phyloP scores from a whole-genome alignment of 2,797 vertebrate species.

The Momotus momota region DNA sequence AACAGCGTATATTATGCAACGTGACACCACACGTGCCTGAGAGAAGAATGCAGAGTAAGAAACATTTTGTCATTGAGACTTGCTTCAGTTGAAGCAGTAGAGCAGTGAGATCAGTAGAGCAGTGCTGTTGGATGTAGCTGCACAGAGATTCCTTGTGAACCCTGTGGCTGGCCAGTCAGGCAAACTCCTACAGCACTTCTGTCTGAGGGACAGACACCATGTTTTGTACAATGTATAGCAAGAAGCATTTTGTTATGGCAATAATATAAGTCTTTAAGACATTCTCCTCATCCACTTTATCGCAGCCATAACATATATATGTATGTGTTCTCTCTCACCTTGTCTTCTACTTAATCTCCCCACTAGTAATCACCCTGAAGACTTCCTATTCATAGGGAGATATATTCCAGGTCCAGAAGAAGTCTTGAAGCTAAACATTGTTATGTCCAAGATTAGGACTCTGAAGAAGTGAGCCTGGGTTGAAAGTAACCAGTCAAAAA shows the following conservation, averaged over 20 bases:
- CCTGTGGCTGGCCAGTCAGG: neutral
- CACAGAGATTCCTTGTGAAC: neutral
- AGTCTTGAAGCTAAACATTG: neutral
- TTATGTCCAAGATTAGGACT: neutral
- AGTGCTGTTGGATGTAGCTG: neutral
- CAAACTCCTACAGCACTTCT: neutral
- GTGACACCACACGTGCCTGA: neutral
- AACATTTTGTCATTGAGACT: neutral
- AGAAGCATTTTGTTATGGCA: neutral
- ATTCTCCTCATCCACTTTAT: neutral
- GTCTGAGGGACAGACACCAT: neutral
- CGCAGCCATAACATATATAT: neutral
- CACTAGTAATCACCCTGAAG: neutral
- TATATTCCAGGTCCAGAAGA: neutral
- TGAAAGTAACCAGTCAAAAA: neutral
- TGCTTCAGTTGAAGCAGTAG: neutral
- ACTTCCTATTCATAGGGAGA: neutral
- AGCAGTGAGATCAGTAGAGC: neutral
- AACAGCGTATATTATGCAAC: neutral
- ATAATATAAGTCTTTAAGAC: neutral
- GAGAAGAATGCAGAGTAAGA: neutral
- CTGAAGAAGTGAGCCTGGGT: neutral
- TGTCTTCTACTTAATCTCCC: neutral
- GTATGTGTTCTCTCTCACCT: neutral
- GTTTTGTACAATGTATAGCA: fast-evolving